A percentile compares a stretch with the other conserved stretches of the same genome.
Evolutionary conservation across 2,888 invertebrate species (phyloP).

Genomic region (Zaprionus obscuricornis): DNA sequence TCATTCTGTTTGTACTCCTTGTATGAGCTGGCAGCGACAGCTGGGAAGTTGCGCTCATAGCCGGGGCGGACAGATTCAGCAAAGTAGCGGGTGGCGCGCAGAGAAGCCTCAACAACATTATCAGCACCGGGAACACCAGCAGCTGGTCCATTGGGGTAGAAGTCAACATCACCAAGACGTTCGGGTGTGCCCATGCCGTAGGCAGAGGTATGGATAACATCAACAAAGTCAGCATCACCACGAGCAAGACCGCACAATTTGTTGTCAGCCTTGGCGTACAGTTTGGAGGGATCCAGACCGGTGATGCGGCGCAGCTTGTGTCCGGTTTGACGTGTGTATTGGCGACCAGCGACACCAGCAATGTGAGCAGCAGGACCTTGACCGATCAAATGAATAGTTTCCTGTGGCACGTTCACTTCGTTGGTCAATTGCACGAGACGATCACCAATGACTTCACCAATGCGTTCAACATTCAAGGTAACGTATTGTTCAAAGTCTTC

Average conservation of each 20-base stretch:
- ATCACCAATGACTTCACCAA: constrained; percentile 74
- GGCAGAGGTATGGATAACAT: constrained; percentile 81
- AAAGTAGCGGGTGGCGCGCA: constrained; percentile 79
- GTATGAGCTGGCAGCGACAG: constrained; percentile 77
- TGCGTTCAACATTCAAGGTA: constrained; percentile 61
- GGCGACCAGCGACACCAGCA: constrained; percentile 80
- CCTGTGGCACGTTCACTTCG: constrained; percentile 63
- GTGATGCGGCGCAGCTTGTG: constrained; percentile 81
- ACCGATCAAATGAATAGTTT: constrained; percentile 80
- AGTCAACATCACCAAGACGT: constrained; percentile 80
- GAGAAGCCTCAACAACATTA: constrained; percentile 79
- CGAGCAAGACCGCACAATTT: constrained; percentile 73
- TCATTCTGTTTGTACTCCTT: constrained; percentile 76
- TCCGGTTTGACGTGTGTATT: constrained; percentile 75
- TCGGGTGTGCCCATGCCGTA: constrained; percentile 74
- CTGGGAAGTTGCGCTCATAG: constrained; percentile 81
- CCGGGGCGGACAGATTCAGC: constrained; percentile 82
- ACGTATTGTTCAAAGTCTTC: constrained; percentile 66
- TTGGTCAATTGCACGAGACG: constrained; percentile 69
- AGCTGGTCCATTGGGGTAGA: constrained; percentile 80
- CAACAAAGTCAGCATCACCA: constrained; percentile 82
- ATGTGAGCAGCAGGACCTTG: constrained; percentile 81
- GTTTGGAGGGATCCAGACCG: constrained; percentile 79
- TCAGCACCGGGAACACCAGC: constrained; percentile 73
- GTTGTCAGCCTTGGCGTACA: constrained; percentile 63